Evolutionary conservation across 2,797 vertebrate species (phyloP), one percentile per base, ranked within the genome.

Genomic region (Amphiprion clarkii): DNA sequence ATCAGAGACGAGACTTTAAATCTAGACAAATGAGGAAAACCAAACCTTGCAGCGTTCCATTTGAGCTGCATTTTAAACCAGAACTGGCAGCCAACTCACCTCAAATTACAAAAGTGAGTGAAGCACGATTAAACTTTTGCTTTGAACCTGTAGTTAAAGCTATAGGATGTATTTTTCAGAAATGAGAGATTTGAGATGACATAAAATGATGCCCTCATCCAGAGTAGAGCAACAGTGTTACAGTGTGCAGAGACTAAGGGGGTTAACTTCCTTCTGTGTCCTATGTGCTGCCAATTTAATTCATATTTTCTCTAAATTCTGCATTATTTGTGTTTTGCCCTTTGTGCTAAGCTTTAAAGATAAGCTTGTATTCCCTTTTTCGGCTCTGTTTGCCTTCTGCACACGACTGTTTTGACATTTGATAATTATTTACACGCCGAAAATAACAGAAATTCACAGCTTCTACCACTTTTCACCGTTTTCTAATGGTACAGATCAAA

Each of bases 131-230:
- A 51, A 63, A 65, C 42, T 48, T 62, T 36, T 64, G 8, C 31
- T 33, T 69, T 14, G 42, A 0, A 49, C 33, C 17, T 27, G 10
- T n/a, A 7, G 31, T 36, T 52, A 33, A 54, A n/a, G 31, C n/a
- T 69, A 23, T 58, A 13, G 12, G 56, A 44, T 11, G 13, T 36
- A 40, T 61, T 27, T 36, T 75, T 42, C 11, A 7, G 62, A 36
- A 72, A 69, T 74, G 42, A 58, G 51, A 76, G 25, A 29, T 51
- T 60, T 57, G 17, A 65, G 25, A 17, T 63, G 21, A 10, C 52
- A 57, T 51, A n/a, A 57, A 70, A 27, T 11, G 27, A 29, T 71
- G 46, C 62, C 69, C 29, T 61, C 6, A 55, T 63, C 14, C 44
- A 48, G 46, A 39, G 63, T 62, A 46, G 31, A 67, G 4, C 5